These are phyloP conservation scores for Amazona ochrocephala DNA, from an alignment of 2,797 vertebrate species.

Conservation along the genomic window DNA sequence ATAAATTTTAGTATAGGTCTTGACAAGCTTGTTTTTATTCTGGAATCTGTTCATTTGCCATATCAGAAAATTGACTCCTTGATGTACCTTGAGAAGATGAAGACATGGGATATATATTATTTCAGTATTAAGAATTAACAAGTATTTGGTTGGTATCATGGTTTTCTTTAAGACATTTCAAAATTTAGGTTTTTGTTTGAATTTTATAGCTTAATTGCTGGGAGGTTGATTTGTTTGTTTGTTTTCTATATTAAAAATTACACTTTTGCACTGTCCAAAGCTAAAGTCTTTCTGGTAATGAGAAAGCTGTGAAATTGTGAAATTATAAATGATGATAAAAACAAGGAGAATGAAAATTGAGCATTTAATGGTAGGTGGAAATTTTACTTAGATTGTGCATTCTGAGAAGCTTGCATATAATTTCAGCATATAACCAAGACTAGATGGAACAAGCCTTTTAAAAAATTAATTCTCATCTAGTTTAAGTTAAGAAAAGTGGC, in stretches of 20 bases:
- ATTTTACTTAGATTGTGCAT: not conserved
- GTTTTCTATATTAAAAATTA: not conserved
- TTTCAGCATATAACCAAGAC: not conserved
- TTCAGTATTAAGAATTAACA: not conserved
- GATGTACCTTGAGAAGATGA: not conserved
- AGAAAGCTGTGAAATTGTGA: not conserved
- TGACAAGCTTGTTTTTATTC: not conserved
- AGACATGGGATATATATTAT: not conserved
- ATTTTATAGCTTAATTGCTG: not conserved
- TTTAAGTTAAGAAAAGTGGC: not conserved
- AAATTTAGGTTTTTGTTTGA: not conserved
- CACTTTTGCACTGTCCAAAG: not conserved
- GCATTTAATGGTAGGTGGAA: not conserved
- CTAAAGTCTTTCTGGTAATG: not conserved
- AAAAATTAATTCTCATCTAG: not conserved
- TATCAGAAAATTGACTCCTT: not conserved
- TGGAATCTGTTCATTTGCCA: not conserved
- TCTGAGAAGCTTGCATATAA: not conserved
- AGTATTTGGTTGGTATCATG: not conserved
- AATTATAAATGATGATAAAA: not conserved
- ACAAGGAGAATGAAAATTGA: not conserved
- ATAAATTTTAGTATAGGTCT: not conserved
- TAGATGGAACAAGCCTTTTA: not conserved
- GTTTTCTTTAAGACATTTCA: not conserved
- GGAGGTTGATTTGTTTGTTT: accelerated